A percentile compares a stretch with the other conserved stretches of the same genome.
phyloP scores from a whole-genome alignment of 1,140 invertebrate genomes.

The Gryon sp. region DNA sequence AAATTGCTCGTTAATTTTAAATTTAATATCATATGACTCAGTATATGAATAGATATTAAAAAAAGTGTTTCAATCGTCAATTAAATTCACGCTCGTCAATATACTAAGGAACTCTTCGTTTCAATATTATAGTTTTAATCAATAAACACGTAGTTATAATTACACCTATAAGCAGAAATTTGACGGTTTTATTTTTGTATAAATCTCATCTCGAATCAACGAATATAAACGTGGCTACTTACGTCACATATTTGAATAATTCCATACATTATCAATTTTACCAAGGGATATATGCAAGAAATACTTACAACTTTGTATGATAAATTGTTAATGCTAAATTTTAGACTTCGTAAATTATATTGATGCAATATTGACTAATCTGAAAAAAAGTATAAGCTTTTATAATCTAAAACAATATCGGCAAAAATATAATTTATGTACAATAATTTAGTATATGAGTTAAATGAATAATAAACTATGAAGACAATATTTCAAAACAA shows the following conservation, averaged over 20 bases:
- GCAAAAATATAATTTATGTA: no score
- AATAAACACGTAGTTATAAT: slow-evolving; percentile 28
- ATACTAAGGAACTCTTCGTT: slow-evolving; percentile 2
- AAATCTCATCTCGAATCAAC: slow-evolving; percentile 31
- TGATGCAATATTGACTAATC: no score
- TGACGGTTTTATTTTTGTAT: slow-evolving; percentile 21
- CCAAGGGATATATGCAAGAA: no score
- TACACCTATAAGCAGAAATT: slow-evolving; percentile 1
- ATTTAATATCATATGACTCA: slow-evolving; percentile 13
- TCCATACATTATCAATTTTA: not conserved
- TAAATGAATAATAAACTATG: no score
- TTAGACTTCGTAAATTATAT: no score
- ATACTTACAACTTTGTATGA: no score
- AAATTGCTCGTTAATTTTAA: slow-evolving; percentile 31
- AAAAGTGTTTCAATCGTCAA: slow-evolving; percentile 8
- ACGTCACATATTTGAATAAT: no score
- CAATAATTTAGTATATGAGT: no score
- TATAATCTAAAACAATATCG: no score
- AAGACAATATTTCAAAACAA: not conserved
- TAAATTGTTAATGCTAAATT: no score
- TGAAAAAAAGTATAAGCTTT: no score
- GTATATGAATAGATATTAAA: not conserved
- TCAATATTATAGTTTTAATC: slow-evolving; percentile 27
- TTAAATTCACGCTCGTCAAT: slow-evolving; percentile 22
- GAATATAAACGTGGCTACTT: slow-evolving; percentile 23